phyloP scores from a whole-genome alignment of 2,888 invertebrate genomes.

The Chironomus riparius region DNA sequence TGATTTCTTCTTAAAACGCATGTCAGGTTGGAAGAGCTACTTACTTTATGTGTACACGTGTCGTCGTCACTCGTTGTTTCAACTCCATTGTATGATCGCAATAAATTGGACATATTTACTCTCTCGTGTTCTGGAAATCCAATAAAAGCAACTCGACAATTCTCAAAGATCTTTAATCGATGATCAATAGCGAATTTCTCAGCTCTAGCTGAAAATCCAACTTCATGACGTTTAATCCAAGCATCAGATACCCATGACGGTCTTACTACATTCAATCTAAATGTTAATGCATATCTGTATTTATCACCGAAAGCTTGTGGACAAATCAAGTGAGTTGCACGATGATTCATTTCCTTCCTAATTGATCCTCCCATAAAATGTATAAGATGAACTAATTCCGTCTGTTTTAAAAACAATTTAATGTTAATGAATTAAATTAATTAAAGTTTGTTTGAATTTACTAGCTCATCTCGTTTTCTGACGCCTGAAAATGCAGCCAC shows the following conservation, averaged over 20 bases:
- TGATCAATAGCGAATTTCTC: slow-evolving; percentile 60
- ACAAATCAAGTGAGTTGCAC: slow-evolving; percentile 89
- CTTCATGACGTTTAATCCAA: slow-evolving; percentile 71
- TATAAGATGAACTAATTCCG: slow-evolving; percentile 75
- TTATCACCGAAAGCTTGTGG: slow-evolving; percentile 83
- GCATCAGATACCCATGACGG: slow-evolving; percentile 80
- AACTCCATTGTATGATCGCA: slow-evolving; percentile 77
- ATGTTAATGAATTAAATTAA: not conserved
- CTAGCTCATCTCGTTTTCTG: slow-evolving; percentile 80
- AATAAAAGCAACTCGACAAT: slow-evolving; percentile 76
- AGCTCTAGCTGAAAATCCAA: slow-evolving; percentile 59
- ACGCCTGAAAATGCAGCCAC: slow-evolving; percentile 90
- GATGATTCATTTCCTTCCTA: slow-evolving; percentile 77
- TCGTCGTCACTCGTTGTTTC: slow-evolving; percentile 69
- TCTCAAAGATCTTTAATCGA: slow-evolving; percentile 79
- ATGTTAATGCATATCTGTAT: slow-evolving; percentile 86
- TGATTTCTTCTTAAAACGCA: not conserved
- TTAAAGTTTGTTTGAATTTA: slow-evolving; percentile 39
- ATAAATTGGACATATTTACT: slow-evolving; percentile 83
- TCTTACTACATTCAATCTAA: slow-evolving; percentile 80
- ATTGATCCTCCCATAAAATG: slow-evolving; percentile 97
- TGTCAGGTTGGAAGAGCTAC: slow-evolving; percentile 37
- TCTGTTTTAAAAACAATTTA: slow-evolving; percentile 46
- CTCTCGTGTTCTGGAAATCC: slow-evolving; percentile 87
- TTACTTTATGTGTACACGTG: slow-evolving; percentile 86